Evolutionary conservation across 64 coral and sea anemone genomes (phyloP), one percentile per base, ranked within the genome.

Genomic region (Orbicella faveolata): DNA sequence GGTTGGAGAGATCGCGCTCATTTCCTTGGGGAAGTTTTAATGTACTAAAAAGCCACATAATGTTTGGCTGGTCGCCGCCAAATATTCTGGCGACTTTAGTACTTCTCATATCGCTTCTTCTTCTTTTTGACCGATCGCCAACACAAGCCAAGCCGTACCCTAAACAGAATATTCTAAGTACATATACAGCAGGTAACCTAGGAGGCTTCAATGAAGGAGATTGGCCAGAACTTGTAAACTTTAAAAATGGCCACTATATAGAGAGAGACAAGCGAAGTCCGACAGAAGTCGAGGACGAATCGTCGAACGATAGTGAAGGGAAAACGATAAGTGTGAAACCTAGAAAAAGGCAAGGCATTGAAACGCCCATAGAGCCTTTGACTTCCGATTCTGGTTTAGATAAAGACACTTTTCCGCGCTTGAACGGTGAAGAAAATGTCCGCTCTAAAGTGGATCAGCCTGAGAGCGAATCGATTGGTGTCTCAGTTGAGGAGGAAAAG

Each of bases 11-110:
- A 89, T 69, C 84, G 89, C 84, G 89, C 77, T 91, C 61, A 55
- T 83, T 88, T 69, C 66, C 79, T 93, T 78, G 73, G 86, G 75
- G 87, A 74, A 61, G 76, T 57, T 61, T 92, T 89, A 93, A 93
- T 93, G 95, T 88, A 93, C 95, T 96, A 85, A 89, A 94, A 91
- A 64, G 84, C 81, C 86, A 72, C 81, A 93, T 87, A 89, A 96
- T 96, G 95, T 94, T 91, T 79, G 88, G 95, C 92, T 86, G 95
- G 93, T 96, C 93, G 89, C 79, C 95, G 95, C 95, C 95, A 81
- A 90, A 86, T 86, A 52, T 75, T 87, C 54, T 90, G 61, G 92
- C 66, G 76, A 88, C 84, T 74, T 88, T 94, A 79, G 84, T 74
- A 51, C 79, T 93, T 75, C 83, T 79, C 86, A 52, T 91, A 78